These are phyloP conservation scores for Gisinianus flammeolus DNA, from an alignment of 2,888 invertebrate genomes.

Conservation along the genomic window DNA sequence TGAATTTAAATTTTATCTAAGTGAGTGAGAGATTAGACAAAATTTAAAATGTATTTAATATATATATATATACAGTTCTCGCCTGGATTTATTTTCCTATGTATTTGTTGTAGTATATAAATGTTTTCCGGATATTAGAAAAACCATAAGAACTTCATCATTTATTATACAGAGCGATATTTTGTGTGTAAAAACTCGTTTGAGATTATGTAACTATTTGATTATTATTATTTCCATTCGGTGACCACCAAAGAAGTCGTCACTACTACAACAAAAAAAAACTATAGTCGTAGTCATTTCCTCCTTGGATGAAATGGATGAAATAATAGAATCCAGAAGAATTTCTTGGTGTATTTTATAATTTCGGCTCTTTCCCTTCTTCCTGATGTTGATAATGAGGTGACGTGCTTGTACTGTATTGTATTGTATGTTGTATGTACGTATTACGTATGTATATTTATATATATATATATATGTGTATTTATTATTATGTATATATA, in stretches of 20 bases:
- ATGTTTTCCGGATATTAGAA: background rate
- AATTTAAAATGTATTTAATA: background rate
- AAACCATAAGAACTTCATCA: background rate
- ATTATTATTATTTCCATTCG: background rate
- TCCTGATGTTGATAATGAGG: background rate
- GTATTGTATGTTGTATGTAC: background rate
- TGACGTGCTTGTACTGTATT: background rate
- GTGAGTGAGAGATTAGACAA: too few species aligned
- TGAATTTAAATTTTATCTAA: too few species aligned
- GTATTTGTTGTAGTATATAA: background rate
- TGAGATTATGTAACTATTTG: background rate
- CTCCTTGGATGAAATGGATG: too few species aligned
- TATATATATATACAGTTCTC: background rate
- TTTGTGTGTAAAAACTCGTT: too few species aligned
- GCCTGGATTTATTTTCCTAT: background rate
- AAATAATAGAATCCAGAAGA: too few species aligned
- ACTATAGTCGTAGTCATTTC: background rate
- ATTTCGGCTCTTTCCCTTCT: background rate
- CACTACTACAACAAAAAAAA: background rate
- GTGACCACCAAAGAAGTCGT: conserved; percentile 22
- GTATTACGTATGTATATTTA: too few species aligned
- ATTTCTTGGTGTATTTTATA: background rate
- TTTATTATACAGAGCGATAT: background rate
- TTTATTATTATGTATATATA: background rate
- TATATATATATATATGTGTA: background rate